Base-by-base conservation (phyloP, 2,113 vertebrate genomes). In the Chascanopsetta lugubris region DNA sequence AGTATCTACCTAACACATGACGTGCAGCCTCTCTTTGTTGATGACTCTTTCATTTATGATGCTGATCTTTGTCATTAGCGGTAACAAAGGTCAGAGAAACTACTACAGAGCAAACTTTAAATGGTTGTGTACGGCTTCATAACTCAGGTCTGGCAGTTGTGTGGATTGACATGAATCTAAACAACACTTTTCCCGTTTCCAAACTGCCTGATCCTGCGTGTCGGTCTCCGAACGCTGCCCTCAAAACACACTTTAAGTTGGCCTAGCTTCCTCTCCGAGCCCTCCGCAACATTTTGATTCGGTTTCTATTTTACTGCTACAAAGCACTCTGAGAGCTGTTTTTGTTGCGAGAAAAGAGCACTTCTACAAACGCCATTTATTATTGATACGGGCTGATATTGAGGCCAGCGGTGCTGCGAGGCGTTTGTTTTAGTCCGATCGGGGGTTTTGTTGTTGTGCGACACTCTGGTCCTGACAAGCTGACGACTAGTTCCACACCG, bases 371-470 rank as follows among this genome's bases (percentile, higher is more conserved):
- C 8, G 48, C 10, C 66, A 82, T 90, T 45, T 68, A 88, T 89
- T 87, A 90, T 90, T 87, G 77, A 90, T 83, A 62, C 0, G 34
- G 25, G 45, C 55, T 75, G 84, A 82, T 85, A 83, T 56, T 1
- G 72, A 85, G 79, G 87, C 66, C 72, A 32, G 76, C 80, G n/a
- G 68, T 17, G 65, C 42, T 32, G 55, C 13, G 43, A 47, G 22
- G 49, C 12, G 47, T 83, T 77, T 69, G 62, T 56, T 68, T 58
- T 17, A 72, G 66, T 71, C 50, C 50, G 17, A 61, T 71, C 50
- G 55, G 30, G 42, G 49, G 49, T 66, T 69, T 73, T 75, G 68
- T 73, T 75, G 68, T 61, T 46, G 58, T 26, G 42, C 53, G 51
- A 8, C 69, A 76, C 73, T 75, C 73, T 75, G 24, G 48, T 69